Evolutionary conservation across 1,140 invertebrate species (phyloP), one percentile per base, ranked within the genome.

Genomic region (Eriosoma lanigerum): DNA sequence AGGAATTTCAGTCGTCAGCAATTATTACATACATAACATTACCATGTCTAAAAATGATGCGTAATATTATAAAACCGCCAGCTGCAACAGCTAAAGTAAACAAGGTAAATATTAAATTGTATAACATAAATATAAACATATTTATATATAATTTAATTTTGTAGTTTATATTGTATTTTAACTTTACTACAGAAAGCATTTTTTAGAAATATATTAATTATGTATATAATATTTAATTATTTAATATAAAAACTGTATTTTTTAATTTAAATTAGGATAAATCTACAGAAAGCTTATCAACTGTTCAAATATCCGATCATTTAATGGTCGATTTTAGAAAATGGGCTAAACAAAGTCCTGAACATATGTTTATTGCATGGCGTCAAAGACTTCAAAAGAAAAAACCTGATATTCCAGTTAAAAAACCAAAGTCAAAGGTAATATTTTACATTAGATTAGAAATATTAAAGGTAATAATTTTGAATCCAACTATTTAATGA

Each of bases 1-100:
- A 90, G 83, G 90, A 91, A 83, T 90, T 88, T 0, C 90, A 89
- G 81, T 92, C 89, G 84, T 91, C 93, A 3, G 88, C 91, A 17
- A 90, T 94, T 0, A 91, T 93, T 88, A 92, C 94, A 83, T 90
- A 89, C 58, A 89, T 94, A 1, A 91, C 92, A 60, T 85, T 95
- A 76, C 95, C 95, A 0, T 96, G 94, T 85, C 86, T 96, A 5
- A 91, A 93, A 83, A 96, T 96, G 66, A 86, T 96, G 72, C 92
- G 94, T 83, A 89, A 89, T 81, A 87, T 96, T 0, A 92, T 95
- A 64, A 92, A 92, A 85, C 90, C 93, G 0, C 89, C 91, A 32
- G 86, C 90, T 81, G 88, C 89, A 0, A 84, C 85, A 13, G 88
- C 87, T 0, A 89, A 89, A 82, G 88, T 88, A 78, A 87, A 88